Conservation (phyloP, 2,888 invertebrate species). For the Aphidoletes aphidimyza region DNA sequence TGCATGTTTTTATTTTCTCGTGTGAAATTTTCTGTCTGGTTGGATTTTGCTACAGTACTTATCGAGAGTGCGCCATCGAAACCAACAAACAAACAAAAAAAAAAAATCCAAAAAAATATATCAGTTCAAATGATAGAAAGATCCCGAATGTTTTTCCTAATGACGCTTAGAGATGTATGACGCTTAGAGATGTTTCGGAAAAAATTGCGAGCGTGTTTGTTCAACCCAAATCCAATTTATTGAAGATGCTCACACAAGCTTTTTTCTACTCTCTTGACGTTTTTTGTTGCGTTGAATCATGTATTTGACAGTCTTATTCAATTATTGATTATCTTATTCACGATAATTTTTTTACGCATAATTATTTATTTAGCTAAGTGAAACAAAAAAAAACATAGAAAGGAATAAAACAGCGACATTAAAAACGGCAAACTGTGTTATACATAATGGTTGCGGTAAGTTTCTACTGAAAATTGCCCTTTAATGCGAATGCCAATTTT, state of each 20-base stretch:
- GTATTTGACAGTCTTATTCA: background rate
- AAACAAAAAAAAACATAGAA: background rate
- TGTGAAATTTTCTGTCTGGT: background rate
- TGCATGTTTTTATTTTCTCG: background rate
- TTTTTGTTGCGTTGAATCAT: too few relatives aligned
- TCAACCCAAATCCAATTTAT: slow-evolving; percentile 11
- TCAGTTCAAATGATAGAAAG: background rate
- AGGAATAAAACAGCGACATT: too few relatives aligned
- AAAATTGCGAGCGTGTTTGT: slow-evolving; percentile 4
- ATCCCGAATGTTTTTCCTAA: background rate
- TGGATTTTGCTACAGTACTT: background rate
- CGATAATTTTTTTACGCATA: background rate
- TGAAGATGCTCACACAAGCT: background rate
- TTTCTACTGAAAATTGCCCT: background rate
- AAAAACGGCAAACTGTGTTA: background rate
- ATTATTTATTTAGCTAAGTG: slow-evolving; percentile 25
- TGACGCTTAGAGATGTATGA: background rate
- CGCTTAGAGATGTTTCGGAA: background rate
- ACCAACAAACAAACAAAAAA: background rate
- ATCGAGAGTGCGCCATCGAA: too few relatives aligned
- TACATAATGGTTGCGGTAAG: slow-evolving; percentile 22
- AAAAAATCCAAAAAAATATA: background rate
- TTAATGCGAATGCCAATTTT: background rate
- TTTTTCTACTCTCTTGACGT: background rate
- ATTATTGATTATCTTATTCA: background rate